Percentiles rank a stretch among this genome's conserved stretches.
These are phyloP conservation scores for Lanius ludovicianus DNA, from an alignment of 2,113 vertebrate genomes.

Conservation along the genomic window DNA sequence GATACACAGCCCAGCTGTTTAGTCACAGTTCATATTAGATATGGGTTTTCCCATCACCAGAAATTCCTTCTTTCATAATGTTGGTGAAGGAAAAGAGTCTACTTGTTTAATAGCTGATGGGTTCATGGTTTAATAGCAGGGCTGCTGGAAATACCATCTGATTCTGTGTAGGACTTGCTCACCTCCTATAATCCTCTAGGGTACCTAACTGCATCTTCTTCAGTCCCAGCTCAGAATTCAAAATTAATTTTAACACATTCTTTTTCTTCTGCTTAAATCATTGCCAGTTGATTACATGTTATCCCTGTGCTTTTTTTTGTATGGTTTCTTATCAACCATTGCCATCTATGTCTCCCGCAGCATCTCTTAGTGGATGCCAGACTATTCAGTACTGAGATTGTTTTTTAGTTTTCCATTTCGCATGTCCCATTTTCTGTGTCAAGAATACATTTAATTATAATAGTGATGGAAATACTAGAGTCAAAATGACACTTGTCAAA, in stretches of 20 bases:
- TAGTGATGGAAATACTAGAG: fast-evolving
- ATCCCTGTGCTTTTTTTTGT: background rate
- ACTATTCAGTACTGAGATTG: background rate
- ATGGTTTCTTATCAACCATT: background rate
- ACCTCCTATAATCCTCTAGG: fast-evolving
- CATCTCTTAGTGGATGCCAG: background rate
- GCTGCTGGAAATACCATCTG: background rate
- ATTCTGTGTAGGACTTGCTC: background rate
- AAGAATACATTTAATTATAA: background rate
- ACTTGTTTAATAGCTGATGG: background rate
- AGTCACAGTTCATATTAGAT: background rate
- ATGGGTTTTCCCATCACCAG: background rate
- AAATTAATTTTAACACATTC: background rate
- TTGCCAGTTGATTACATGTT: background rate
- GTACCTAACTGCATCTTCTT: background rate
- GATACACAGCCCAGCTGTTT: background rate
- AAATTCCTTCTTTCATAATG: background rate
- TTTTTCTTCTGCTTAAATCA: background rate
- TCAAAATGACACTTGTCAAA: background rate
- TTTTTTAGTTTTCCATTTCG: background rate
- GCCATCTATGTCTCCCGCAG: background rate
- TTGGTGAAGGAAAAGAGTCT: background rate
- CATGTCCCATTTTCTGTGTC: background rate
- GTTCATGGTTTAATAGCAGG: background rate
- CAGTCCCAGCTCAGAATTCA: background rate